Evolutionary conservation across 53 echinoderm and acorn worm species (phyloP), one percentile per base, ranked within the genome.

Genomic region (Zoroaster sp.): DNA sequence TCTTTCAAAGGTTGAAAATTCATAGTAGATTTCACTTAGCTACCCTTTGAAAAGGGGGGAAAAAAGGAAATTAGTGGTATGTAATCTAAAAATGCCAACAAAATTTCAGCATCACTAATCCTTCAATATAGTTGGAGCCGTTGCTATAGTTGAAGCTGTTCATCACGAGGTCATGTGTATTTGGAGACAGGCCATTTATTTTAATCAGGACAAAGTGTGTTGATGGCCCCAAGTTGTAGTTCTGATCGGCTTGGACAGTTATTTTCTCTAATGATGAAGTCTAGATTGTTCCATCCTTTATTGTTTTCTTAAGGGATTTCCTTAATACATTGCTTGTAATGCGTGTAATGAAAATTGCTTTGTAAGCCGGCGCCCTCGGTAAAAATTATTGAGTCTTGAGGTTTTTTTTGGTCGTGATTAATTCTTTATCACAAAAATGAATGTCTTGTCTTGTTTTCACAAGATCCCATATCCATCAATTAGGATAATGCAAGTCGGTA

Each of bases 141-240:
- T 21, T 23, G 59, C 15, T 34, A 15, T 13, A 10, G 25, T 67
- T 10, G 47, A 85, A 85, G 85, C 85, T 46, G 85, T 34, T 51
- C 35, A 70, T 70, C 85, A 85, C 37, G 67, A 85, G 71, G 67
- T 59, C 44, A 17, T 14, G 49, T 35, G 71, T 49, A 34, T 17
- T 37, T 4, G 5, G 35, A 47, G 43, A 23, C 12, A 43, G 82
- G 66, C 68, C 21, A 21, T 41, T 70, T 71, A 21, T 41, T 70
- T 71, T 70, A 85, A 85, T 85, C 71, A 71, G 70, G 85, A 30
- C 71, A 49, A 51, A 85, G 71, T 71, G 71, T 49, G 70, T 85
- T 85, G 71, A 71, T 71, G 52, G 85, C 85, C 85, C 38, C 70
- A 47, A 85, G 85, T 85, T 85, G 47, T 42, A 68, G 82, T 70